A percentile compares a stretch with the other conserved stretches of the same genome.
Evolutionary conservation across 2,113 vertebrate species (phyloP).

Genomic region (Aythya baeri): DNA sequence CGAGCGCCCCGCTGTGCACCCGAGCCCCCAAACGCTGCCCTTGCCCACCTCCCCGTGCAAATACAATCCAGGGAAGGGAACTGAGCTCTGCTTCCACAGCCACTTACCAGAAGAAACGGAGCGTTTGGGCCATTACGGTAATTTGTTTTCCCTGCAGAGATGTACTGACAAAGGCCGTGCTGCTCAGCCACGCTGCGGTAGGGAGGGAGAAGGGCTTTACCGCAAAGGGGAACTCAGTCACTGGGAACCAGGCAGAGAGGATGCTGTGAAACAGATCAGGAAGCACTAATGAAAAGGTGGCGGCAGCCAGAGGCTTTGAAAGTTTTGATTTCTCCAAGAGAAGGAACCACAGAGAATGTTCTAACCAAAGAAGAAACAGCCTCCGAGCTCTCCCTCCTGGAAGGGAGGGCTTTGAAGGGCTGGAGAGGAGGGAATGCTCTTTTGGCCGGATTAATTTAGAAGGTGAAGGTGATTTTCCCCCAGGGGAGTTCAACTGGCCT

Average conservation of each 20-base stretch:
- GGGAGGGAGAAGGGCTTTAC: slow-evolving; percentile 1
- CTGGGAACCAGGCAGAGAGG: background rate
- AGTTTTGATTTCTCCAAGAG: slow-evolving; percentile 17
- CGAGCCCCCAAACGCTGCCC: background rate
- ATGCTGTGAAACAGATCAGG: slow-evolving; percentile 37
- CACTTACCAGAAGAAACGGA: background rate
- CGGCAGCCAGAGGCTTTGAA: background rate
- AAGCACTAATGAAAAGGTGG: slow-evolving; percentile 16
- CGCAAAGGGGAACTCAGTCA: background rate
- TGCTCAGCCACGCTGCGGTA: background rate
- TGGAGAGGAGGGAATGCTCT: background rate
- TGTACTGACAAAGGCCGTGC: accelerated
- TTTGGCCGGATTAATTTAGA: background rate
- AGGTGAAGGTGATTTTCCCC: background rate
- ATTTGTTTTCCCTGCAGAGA: background rate
- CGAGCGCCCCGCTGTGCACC: background rate
- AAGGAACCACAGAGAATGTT: background rate
- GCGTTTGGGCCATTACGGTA: accelerated
- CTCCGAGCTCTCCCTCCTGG: background rate
- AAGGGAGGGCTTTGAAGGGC: background rate
- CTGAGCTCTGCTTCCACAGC: background rate
- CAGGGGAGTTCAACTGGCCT: background rate
- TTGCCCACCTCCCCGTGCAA: background rate
- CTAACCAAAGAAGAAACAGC: background rate
- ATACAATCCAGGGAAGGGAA: background rate